These are phyloP conservation scores for Colletes collaris DNA, from an alignment of 2,888 invertebrate genomes.

Conservation along the genomic window DNA sequence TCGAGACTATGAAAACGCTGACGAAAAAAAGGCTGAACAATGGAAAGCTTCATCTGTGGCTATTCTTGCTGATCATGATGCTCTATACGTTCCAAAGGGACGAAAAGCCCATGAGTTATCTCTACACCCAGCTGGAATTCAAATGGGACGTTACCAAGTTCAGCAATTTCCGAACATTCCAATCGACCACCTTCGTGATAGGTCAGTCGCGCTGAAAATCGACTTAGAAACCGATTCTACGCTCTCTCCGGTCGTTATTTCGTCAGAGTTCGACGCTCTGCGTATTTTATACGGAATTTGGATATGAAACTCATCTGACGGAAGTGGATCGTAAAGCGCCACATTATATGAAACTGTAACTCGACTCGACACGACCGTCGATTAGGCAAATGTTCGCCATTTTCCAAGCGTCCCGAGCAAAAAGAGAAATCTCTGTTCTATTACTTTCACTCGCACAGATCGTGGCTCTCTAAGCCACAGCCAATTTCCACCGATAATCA, in stretches of 20 bases:
- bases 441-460: slow-evolving; percentile 46
- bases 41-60: slow-evolving; percentile 86
- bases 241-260: too few relatives aligned
- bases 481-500: background rate
- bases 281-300: too few relatives aligned
- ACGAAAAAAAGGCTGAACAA: slow-evolving; percentile 85
- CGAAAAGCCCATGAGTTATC: slow-evolving; percentile 89
- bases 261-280: too few relatives aligned
- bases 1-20: slow-evolving; percentile 86
- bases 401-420: slow-evolving; percentile 20
- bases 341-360: background rate
- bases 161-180: slow-evolving; percentile 90
- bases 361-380: background rate
- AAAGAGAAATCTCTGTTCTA: slow-evolving; percentile 28
- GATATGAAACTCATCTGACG: too few relatives aligned
- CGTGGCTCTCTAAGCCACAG: background rate
- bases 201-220: slow-evolving; percentile 74
- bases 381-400: background rate
- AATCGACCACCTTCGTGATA: slow-evolving; percentile 88
- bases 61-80: slow-evolving; percentile 90
- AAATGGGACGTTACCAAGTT: slow-evolving; percentile 88
- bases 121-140: slow-evolving; percentile 90
- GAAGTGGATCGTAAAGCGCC: too few relatives aligned
- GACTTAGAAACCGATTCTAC: background rate
- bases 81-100: slow-evolving; percentile 93